A percentile compares a stretch with the other conserved stretches of the same genome.
Evolutionary conservation across 1,140 invertebrate species (phyloP).

Genomic region (Papilio dardanus): DNA sequence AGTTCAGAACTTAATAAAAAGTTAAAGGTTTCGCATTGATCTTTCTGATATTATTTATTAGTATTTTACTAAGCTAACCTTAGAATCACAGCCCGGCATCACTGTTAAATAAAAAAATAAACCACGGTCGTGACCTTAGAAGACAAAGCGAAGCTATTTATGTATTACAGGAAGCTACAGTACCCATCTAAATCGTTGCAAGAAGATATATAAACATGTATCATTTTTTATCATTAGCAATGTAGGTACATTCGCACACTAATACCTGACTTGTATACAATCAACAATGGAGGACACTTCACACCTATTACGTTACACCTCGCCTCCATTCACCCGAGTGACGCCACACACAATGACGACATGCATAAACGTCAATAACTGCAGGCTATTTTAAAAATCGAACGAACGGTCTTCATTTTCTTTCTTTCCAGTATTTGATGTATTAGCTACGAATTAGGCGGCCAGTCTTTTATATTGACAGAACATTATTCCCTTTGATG

Average conservation of each 20-base stretch:
- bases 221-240: constrained; percentile 56
- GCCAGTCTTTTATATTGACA: constrained; percentile 58
- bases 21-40: background rate
- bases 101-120: too few species aligned
- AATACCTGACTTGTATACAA: constrained; percentile 66
- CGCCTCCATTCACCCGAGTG: constrained; percentile 67
- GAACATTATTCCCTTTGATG: constrained; percentile 58
- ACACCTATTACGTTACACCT: constrained; percentile 77
- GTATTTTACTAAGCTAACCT: background rate
- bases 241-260: constrained; percentile 53
- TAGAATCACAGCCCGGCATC: background rate
- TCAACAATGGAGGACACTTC: constrained; percentile 72
- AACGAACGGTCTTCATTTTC: constrained; percentile 76
- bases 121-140: too few species aligned
- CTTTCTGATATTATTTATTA: background rate
- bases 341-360: constrained; percentile 73
- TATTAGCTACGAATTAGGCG: constrained; percentile 77
- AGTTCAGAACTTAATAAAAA: background rate
- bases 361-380: constrained; percentile 75
- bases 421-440: constrained; percentile 73
- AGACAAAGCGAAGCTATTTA: background rate
- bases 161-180: background rate
- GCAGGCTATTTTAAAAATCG: constrained; percentile 71
- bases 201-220: constrained; percentile 47
- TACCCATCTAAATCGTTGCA: background rate